Conservation (phyloP, 2,113 vertebrate species). For the Vidua chalybeata region DNA sequence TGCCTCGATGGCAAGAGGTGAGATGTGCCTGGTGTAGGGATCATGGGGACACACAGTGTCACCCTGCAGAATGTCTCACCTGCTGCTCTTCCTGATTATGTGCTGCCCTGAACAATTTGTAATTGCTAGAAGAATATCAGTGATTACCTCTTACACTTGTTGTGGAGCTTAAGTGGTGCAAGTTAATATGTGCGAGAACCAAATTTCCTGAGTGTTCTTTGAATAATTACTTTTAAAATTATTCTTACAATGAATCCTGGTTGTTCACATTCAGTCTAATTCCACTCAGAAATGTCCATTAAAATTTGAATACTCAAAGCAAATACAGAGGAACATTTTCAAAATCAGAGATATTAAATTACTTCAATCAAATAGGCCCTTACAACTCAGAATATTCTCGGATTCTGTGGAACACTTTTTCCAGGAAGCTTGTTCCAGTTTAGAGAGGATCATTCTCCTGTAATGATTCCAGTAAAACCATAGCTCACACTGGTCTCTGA, state of each 20-base stretch:
- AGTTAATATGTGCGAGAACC: not conserved
- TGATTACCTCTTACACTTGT: not conserved
- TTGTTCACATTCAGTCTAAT: not conserved
- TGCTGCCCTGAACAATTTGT: not conserved
- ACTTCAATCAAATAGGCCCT: not conserved
- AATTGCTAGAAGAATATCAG: not conserved
- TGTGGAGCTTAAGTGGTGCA: not conserved
- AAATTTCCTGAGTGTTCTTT: not conserved
- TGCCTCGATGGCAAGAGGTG: fast-evolving
- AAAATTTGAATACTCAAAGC: not conserved
- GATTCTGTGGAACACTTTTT: not conserved
- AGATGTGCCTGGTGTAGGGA: fast-evolving
- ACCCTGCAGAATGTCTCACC: not conserved
- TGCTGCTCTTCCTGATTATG: not conserved
- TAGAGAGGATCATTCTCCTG: not conserved
- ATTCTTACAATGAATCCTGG: not conserved
- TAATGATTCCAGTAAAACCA: not conserved
- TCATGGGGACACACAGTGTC: not conserved
- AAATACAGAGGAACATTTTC: not conserved
- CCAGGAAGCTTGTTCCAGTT: not conserved
- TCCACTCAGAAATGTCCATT: not conserved
- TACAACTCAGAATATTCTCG: not conserved
- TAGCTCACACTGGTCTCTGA: not conserved
- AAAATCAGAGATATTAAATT: not conserved
- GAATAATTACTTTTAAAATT: not conserved